A percentile compares a stretch with the other conserved stretches of the same genome.
Evolutionary conservation across 2,888 invertebrate genomes (phyloP).

Genomic region (Trileptium ribeirensis): DNA sequence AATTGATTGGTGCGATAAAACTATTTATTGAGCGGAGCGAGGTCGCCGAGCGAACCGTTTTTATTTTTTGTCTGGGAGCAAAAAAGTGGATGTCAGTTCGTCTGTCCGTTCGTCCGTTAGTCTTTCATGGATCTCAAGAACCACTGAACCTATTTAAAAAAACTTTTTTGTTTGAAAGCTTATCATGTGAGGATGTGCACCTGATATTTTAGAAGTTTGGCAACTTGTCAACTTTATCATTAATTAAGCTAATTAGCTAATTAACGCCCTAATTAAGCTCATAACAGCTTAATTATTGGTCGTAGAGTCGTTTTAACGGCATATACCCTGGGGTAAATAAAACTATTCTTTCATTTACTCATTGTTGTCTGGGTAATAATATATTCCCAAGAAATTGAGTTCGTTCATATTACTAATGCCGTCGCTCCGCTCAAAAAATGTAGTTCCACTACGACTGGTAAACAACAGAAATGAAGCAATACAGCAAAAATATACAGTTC

Average conservation of each 20-base stretch:
- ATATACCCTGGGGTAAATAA: no score
- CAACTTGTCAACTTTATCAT: background rate
- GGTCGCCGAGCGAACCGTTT: background rate
- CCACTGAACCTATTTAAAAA: background rate
- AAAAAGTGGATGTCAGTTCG: background rate
- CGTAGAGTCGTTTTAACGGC: no score
- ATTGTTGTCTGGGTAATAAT: no score
- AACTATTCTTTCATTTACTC: no score
- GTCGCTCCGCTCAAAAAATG: no score
- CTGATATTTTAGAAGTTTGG: background rate
- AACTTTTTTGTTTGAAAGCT: background rate
- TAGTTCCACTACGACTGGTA: no score
- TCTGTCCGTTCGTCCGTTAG: background rate
- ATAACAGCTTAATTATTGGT: no score
- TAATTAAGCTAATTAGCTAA: background rate
- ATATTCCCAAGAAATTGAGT: no score
- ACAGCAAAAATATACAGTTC: no score
- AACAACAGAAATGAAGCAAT: no score
- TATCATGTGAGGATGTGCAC: background rate
- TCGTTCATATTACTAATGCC: no score
- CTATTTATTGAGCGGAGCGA: background rate
- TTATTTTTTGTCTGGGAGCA: background rate
- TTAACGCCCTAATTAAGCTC: no score
- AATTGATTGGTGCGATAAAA: background rate
- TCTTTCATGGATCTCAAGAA: background rate